These are phyloP conservation scores for Fukomys damarensis DNA, from an alignment of 2,113 vertebrate genomes.

Conservation along the genomic window DNA sequence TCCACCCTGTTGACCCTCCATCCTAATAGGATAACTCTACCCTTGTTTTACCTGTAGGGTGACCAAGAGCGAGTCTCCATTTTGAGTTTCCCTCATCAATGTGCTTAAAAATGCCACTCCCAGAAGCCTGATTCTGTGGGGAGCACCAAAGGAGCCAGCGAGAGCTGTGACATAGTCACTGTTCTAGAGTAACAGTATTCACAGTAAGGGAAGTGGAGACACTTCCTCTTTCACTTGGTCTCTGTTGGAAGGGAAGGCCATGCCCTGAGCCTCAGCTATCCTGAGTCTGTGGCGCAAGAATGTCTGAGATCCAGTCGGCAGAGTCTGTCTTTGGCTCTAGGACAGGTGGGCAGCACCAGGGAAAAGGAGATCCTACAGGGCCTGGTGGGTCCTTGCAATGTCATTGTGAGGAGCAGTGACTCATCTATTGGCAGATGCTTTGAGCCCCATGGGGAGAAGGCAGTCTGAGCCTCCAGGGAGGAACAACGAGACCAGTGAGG, in stretches of 20 bases:
- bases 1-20: neutral
- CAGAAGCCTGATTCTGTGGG: neutral
- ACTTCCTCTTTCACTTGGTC: rapidly evolving
- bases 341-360: neutral
- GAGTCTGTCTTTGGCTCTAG: neutral
- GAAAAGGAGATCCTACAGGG: neutral
- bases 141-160: neutral
- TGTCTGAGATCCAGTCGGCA: neutral
- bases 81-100: neutral
- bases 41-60: rapidly evolving
- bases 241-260: neutral
- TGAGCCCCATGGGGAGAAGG: neutral
- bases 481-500: neutral
- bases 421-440: neutral
- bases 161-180: too few relatives aligned
- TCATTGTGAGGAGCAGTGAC: neutral
- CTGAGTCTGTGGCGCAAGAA: too few relatives aligned
- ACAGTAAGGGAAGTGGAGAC: rapidly evolving
- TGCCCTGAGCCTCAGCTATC: neutral
- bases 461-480: neutral
- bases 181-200: rapidly evolving
- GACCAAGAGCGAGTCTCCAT: neutral
- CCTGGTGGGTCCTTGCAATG: neutral
- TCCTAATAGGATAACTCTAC: neutral
- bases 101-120: neutral